Base-by-base conservation (phyloP, 2,797 vertebrate genomes). In the Chromobotia macracanthus region DNA sequence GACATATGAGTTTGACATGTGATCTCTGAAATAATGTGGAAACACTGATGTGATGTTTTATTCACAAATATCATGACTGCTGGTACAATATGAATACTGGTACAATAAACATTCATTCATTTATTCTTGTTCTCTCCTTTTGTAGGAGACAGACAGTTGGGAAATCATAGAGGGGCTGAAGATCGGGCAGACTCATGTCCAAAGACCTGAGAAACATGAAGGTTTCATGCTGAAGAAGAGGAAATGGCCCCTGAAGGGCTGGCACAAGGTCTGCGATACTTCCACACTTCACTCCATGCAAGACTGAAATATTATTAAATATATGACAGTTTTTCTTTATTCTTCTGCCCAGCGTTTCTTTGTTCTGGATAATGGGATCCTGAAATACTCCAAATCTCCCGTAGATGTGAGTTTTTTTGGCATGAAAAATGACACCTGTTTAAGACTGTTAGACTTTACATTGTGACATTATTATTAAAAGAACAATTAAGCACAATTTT, bases 191-290 rank as follows among this genome's bases (percentile, higher is more conserved):
- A 97, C 96, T 84, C 97, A 96, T 84, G 95, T 99, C 84, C 96
- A 96, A 90, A 95, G 95, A 88, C 97, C 98, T 83, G 97, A 99
- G 82, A 99, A 97, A 89, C 96, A 98, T 31, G 98, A 99, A 90
- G 98, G 98, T 23, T 99, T 99, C 88, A 99, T 99, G 97, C 89
- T 99, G 89, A 99, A 99, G 92, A 99, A 97, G 90, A 93, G 98
- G 90, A 99, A 99, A 94, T 99, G 98, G 98, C 98, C 98, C 46
- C 92, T 99, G 87, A 99, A 99, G 93, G 98, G 98, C 80, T 99
- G 97, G 98, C 97, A 99, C 91, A 99, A 99, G 96, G 98, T 99
- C 91, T 75, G 84, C n/a, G 23, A 15, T 12, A 41, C 38, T 9
- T 41, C 38, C 38, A 41, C 38, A 41, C 38, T 41, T 41, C 38